Evolutionary conservation across 2,888 invertebrate genomes (phyloP).

Genomic region (Scotopteryx bipunctaria): DNA sequence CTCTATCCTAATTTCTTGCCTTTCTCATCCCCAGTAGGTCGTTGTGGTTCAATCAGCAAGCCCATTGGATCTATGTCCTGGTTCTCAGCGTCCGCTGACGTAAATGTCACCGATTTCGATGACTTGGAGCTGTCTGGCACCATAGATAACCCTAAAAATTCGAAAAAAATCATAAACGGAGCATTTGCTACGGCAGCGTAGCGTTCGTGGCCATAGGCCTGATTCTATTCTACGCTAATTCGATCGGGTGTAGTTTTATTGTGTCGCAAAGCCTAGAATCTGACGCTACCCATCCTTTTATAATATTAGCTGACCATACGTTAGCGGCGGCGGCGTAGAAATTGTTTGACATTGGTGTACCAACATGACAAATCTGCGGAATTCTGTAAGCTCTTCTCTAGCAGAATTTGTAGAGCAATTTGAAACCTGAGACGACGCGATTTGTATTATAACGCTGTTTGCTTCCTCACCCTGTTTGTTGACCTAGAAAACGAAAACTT

Average conservation of each 20-base stretch:
- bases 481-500: slow-evolving; percentile 36
- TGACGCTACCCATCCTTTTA: no score
- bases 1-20: slow-evolving; percentile 18
- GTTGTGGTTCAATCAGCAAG: slow-evolving; percentile 54
- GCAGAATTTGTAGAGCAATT: background rate
- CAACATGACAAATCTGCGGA: no score
- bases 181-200: slow-evolving; percentile 3
- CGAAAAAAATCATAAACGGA: background rate
- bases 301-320: no score
- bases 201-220: no score
- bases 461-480: slow-evolving; percentile 30
- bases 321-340: no score
- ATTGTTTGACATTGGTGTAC: no score
- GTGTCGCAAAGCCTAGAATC: background rate
- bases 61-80: slow-evolving; percentile 47
- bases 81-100: slow-evolving; percentile 44
- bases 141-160: slow-evolving; percentile 34
- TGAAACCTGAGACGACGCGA: slow-evolving; percentile 3
- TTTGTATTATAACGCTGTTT: slow-evolving; percentile 17
- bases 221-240: no score
- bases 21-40: slow-evolving; percentile 36
- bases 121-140: slow-evolving; percentile 57
- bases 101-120: slow-evolving; percentile 72
- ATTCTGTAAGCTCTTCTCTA: no score
- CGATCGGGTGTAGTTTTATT: no score